phyloP scores from a whole-genome alignment of 2,113 vertebrate genomes.

The Origma solitaria region DNA sequence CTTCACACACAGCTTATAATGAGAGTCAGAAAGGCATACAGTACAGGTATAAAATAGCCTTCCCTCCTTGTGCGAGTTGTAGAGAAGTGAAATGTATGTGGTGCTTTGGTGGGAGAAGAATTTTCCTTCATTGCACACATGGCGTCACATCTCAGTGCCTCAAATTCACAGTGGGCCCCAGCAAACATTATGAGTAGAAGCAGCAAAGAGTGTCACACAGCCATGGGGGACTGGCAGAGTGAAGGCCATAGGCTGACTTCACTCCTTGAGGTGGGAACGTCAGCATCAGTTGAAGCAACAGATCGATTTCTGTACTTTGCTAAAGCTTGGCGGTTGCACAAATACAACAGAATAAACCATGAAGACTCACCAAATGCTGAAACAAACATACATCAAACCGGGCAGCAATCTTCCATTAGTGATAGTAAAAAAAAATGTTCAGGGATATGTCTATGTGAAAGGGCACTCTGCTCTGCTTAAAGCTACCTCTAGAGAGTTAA shows the following conservation, averaged over 20 bases:
- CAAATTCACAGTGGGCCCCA: neutral
- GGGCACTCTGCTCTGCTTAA: neutral
- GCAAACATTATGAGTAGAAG: neutral
- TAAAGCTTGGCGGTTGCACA: neutral
- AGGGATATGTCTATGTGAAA: neutral
- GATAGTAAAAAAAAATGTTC: neutral
- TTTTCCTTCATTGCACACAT: neutral
- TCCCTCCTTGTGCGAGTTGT: neutral
- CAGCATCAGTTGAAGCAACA: neutral
- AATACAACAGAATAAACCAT: neutral
- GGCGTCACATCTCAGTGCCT: neutral
- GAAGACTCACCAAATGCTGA: neutral
- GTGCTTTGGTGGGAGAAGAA: neutral
- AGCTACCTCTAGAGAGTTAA: neutral
- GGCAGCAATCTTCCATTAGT: neutral
- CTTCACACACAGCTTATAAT: neutral
- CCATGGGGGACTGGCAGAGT: rapidly evolving
- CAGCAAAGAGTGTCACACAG: neutral
- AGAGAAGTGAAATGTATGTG: neutral
- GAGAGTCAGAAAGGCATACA: neutral
- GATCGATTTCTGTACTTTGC: neutral
- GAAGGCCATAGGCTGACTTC: neutral
- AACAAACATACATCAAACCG: neutral
- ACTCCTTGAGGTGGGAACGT: neutral
- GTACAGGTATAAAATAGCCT: neutral